phyloP scores from a whole-genome alignment of 2,797 vertebrate species.

The Benthosema pterotum region DNA sequence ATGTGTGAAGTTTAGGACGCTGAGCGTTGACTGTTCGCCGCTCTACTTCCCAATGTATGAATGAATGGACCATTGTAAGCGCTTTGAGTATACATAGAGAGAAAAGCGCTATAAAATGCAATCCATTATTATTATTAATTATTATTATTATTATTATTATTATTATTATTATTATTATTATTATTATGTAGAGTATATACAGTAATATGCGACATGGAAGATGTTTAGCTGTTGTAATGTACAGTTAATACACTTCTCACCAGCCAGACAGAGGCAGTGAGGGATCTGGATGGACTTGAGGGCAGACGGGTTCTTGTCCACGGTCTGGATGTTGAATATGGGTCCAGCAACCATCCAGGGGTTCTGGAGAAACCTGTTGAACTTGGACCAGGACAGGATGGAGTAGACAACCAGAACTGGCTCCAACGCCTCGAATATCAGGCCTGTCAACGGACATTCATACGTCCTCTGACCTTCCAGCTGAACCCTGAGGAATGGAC shows the following conservation, averaged over 20 bases:
- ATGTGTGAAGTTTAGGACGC: too few relatives aligned
- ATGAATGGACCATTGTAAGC: too few relatives aligned
- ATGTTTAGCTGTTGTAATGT: too few relatives aligned
- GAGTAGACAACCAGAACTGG: conserved; percentile 59
- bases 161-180: too few relatives aligned
- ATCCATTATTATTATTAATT: too few relatives aligned
- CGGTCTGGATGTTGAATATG: conserved; percentile 86
- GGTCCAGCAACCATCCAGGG: conserved; percentile 87
- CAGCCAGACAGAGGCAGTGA: conserved; percentile 85
- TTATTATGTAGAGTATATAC: too few relatives aligned
- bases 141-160: too few relatives aligned
- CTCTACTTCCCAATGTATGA: too few relatives aligned
- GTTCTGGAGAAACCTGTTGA: conserved; percentile 70
- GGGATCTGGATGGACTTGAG: conserved; percentile 89
- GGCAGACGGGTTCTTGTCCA: conserved; percentile 63
- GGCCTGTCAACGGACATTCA: conserved; percentile 80
- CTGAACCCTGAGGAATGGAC: conserved; percentile 66
- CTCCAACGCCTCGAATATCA: conserved; percentile 84
- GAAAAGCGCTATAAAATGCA: too few relatives aligned
- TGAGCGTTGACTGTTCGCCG: too few relatives aligned
- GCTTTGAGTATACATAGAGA: too few relatives aligned
- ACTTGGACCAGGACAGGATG: conserved; percentile 77
- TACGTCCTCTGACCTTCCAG: conserved; percentile 80
- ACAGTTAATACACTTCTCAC: conserved; percentile 46
- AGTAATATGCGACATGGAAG: too few relatives aligned